Conservation (phyloP, 2,113 vertebrate species). For the Anas platyrhynchos region DNA sequence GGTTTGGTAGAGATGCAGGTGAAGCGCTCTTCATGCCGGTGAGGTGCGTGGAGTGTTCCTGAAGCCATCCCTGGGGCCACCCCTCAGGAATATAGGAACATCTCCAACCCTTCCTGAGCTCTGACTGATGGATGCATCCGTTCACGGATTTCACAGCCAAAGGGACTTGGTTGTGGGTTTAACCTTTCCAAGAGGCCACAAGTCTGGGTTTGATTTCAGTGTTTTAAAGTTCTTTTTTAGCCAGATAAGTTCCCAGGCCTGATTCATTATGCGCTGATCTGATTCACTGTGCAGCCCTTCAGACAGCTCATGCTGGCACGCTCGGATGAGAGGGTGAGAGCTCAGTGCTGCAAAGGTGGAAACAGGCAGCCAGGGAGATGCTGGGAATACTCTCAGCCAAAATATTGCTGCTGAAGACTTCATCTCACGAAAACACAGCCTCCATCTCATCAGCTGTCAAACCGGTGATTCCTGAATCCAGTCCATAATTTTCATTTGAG, state of each 20-base stretch:
- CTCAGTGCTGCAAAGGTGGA: not conserved
- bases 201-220: fast-evolving
- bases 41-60: not conserved
- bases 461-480: slow-evolving; percentile 39
- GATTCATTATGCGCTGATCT: not conserved
- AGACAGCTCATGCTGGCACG: not conserved
- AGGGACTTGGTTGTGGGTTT: not conserved
- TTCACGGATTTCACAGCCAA: not conserved
- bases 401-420: not conserved
- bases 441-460: not conserved
- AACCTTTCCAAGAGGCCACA: not conserved
- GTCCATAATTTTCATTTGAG: slow-evolving; percentile 6
- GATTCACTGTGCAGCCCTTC: not conserved
- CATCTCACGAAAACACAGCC: not conserved
- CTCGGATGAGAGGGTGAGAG: not conserved
- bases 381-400: not conserved
- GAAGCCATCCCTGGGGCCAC: fast-evolving
- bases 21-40: not conserved
- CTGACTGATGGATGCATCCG: not conserved
- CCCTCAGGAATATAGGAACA: not conserved
- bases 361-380: not conserved
- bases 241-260: not conserved
- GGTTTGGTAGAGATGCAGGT: not conserved
- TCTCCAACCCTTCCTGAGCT: not conserved
- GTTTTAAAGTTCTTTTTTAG: not conserved